Evolutionary conservation across 2,888 invertebrate species (phyloP).

Genomic region (Aphrophora alni): DNA sequence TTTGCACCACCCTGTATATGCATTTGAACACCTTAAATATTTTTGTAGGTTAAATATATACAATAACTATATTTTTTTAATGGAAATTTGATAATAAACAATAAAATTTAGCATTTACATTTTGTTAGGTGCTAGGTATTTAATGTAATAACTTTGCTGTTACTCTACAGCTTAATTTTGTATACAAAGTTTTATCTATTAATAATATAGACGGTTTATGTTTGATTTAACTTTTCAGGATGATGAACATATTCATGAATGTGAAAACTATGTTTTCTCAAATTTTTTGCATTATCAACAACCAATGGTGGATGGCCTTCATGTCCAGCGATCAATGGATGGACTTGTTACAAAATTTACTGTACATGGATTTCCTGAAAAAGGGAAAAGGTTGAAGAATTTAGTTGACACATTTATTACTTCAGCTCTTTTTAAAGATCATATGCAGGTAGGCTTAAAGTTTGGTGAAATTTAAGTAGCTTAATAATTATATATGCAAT

Average conservation of each 20-base stretch:
- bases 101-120: no score
- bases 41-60: no score
- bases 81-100: no score
- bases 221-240: background rate
- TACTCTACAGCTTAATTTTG: no score
- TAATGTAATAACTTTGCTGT: no score
- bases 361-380: slow-evolving; percentile 43
- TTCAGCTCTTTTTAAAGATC: slow-evolving; percentile 40
- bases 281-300: background rate
- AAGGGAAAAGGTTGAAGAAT: slow-evolving; percentile 39
- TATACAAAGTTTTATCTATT: no score
- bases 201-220: background rate
- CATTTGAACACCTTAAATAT: no score
- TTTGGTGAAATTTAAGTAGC: no score
- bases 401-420: slow-evolving; percentile 34
- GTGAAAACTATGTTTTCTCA: slow-evolving; percentile 3
- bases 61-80: no score
- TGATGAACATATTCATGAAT: background rate
- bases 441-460: slow-evolving; percentile 31
- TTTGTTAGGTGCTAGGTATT: no score
- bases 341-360: slow-evolving; percentile 42
- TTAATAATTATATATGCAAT: no score
- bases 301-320: slow-evolving; percentile 28
- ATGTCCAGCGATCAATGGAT: slow-evolving; percentile 30
- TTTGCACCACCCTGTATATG: no score